A percentile compares a stretch with the other conserved stretches of the same genome.
Evolutionary conservation across 2,113 vertebrate species (phyloP).

Genomic region (Ursus arctos): DNA sequence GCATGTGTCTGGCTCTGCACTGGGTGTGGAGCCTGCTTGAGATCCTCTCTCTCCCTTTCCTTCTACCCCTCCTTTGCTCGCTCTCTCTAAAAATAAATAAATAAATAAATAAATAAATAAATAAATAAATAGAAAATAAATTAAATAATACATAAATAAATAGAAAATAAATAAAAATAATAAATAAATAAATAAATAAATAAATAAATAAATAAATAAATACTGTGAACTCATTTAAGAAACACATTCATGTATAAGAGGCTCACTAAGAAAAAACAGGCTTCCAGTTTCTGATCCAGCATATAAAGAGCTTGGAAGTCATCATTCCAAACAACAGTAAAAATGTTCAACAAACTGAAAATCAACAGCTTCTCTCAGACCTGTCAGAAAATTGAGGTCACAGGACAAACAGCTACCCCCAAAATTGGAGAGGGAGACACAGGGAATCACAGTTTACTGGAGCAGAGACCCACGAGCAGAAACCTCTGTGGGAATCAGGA

Average conservation of each 20-base stretch:
- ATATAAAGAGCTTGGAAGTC: background rate
- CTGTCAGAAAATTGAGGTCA: background rate
- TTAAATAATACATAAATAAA: too few relatives aligned
- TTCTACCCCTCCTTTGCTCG: background rate
- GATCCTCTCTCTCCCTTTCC: background rate
- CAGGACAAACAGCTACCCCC: fast-evolving
- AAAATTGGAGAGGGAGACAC: background rate
- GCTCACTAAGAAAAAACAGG: background rate
- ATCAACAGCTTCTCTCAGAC: background rate
- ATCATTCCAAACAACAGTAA: background rate
- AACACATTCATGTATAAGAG: background rate
- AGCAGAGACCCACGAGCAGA: background rate
- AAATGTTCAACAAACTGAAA: background rate
- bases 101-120: background rate
- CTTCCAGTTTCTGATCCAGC: background rate
- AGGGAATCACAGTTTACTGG: background rate
- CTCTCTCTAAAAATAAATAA: background rate
- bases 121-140: background rate
- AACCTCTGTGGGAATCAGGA: background rate
- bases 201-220: background rate
- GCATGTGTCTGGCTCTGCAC: too few relatives aligned
- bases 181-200: too few relatives aligned
- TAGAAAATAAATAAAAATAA: background rate
- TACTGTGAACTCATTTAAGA: background rate
- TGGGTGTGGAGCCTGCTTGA: background rate